A percentile compares a stretch with the other conserved stretches of the same genome.
Conservation (phyloP, 2,888 invertebrate species). For the Polyommatus iphigenia region DNA sequence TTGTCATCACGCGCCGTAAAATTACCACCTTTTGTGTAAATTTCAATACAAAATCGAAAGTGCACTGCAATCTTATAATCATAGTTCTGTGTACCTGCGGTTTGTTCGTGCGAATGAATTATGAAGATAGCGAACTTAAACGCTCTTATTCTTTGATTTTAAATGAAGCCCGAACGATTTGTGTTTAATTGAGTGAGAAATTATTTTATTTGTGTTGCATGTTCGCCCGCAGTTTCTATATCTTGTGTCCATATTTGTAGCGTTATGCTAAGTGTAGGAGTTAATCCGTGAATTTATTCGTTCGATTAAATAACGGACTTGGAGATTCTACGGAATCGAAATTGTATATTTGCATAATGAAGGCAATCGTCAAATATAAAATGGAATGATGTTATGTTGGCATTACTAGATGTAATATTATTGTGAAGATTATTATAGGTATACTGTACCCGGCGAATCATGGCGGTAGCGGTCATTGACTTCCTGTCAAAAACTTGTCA, state of each 20-base stretch:
- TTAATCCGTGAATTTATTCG: constrained; percentile 8
- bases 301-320: constrained; percentile 9
- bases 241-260: constrained; percentile 18
- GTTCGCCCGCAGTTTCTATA: constrained; percentile 35
- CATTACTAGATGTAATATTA: neutral
- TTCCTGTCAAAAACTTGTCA: too few relatives aligned
- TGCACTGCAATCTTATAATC: constrained; percentile 57
- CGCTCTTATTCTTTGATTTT: constrained; percentile 56
- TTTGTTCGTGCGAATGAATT: constrained; percentile 64
- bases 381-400: neutral
- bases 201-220: constrained; percentile 47
- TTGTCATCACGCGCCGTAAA: constrained; percentile 72
- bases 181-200: constrained; percentile 67
- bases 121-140: constrained; percentile 59
- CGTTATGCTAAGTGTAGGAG: constrained; percentile 20
- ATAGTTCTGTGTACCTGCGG: constrained; percentile 56
- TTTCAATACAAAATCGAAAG: constrained; percentile 71
- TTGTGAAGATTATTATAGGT: neutral
- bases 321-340: constrained; percentile 10
- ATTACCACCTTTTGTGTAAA: constrained; percentile 73
- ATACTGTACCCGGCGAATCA: too few relatives aligned
- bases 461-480: too few relatives aligned
- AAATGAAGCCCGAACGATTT: constrained; percentile 56
- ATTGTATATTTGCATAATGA: constrained; percentile 3
- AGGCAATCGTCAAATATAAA: constrained; percentile 15